phyloP scores from a whole-genome alignment of 2,113 vertebrate species.

The Mixornis gularis region DNA sequence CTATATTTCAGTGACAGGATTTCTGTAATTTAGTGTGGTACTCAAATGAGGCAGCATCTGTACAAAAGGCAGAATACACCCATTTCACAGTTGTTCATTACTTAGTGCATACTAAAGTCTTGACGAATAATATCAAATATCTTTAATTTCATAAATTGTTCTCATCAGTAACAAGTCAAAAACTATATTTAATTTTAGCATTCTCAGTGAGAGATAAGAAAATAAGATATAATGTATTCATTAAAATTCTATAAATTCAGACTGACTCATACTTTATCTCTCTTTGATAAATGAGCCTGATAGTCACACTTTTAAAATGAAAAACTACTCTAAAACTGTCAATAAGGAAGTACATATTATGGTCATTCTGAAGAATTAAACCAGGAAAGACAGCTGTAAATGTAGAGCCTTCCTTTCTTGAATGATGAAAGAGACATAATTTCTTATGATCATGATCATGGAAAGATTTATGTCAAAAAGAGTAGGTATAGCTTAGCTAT shows the following conservation, averaged over 20 bases:
- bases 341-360: background rate
- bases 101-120: background rate
- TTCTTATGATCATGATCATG: background rate
- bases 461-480: background rate
- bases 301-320: background rate
- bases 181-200: background rate
- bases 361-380: background rate
- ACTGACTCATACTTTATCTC: background rate
- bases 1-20: background rate
- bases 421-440: background rate
- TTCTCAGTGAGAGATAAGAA: background rate
- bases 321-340: background rate
- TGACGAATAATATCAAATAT: background rate
- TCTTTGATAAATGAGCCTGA: accelerated
- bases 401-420: background rate
- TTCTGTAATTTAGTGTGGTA: background rate
- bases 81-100: background rate
- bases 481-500: background rate
- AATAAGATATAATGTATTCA: background rate
- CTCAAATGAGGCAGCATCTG: background rate
- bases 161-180: background rate
- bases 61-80: background rate
- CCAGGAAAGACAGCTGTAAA: background rate
- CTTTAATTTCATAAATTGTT: background rate
- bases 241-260: background rate